Conservation (phyloP, 1,140 invertebrate genomes). For the Aradophagus sp. region DNA sequence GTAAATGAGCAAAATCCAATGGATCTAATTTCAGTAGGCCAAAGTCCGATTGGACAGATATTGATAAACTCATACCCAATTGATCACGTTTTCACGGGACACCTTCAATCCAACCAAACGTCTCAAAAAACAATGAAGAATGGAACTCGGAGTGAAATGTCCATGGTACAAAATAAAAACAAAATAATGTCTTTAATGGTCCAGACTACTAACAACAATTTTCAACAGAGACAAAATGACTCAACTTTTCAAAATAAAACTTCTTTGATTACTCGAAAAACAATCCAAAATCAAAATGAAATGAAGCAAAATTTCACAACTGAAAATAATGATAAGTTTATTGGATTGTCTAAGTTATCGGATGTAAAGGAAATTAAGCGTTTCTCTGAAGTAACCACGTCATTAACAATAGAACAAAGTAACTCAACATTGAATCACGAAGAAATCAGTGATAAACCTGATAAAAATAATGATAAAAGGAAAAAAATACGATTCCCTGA, state of each 20-base stretch:
- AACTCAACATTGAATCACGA: not conserved
- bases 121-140: too few species aligned
- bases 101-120: too few species aligned
- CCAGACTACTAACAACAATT: too few species aligned
- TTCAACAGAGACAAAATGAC: too few species aligned
- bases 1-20: too few species aligned
- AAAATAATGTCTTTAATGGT: too few species aligned
- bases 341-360: constrained; percentile 11
- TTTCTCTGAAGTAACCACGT: constrained; percentile 29
- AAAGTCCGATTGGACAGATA: too few species aligned
- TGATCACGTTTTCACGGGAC: too few species aligned
- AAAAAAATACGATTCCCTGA: constrained; percentile 36
- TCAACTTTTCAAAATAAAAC: not conserved
- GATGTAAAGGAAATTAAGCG: constrained; percentile 40
- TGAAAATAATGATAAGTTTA: constrained; percentile 3
- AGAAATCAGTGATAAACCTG: constrained; percentile 4
- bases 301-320: not conserved
- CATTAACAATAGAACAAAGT: not conserved
- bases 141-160: too few species aligned
- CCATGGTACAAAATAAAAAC: too few species aligned
- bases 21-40: too few species aligned
- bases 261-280: not conserved
- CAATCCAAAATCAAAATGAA: not conserved
- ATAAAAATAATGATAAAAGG: constrained; percentile 20
- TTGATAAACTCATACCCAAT: too few species aligned